phyloP scores from a whole-genome alignment of 2,888 invertebrate species.

The Tetrapedia diversipes region DNA sequence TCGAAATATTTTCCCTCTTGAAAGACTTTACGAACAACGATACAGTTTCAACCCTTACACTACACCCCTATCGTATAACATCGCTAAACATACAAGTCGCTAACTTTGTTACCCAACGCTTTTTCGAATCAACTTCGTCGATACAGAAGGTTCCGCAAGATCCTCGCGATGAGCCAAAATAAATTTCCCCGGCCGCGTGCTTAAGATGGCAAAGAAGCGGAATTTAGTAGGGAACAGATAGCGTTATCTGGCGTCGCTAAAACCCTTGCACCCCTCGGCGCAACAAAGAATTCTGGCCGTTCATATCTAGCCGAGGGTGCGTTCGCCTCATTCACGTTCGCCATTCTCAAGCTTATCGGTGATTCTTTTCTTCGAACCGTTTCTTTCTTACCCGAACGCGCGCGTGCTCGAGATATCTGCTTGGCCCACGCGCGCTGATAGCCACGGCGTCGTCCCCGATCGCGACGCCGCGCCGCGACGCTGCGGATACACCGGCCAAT shows the following conservation, averaged over 20 bases:
- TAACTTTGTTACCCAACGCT: no score
- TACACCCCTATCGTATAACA: no score
- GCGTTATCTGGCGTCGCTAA: conserved; percentile 44
- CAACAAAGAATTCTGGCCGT: conserved; percentile 39
- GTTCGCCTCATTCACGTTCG: conserved; percentile 15
- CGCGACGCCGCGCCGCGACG: background rate
- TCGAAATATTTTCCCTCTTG: no score
- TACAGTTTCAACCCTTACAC: no score
- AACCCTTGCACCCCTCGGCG: conserved; percentile 29
- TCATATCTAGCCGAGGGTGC: conserved; percentile 3
- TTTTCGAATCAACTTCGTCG: background rate
- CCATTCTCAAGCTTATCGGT: conserved; percentile 54
- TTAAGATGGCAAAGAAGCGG: conserved; percentile 38
- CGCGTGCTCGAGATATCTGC: conserved; percentile 24
- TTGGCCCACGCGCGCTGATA: conserved; percentile 27
- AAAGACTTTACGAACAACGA: no score
- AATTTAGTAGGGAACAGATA: conserved; percentile 29
- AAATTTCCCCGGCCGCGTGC: conserved; percentile 40
- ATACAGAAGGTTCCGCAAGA: background rate
- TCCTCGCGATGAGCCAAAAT: conserved; percentile 7
- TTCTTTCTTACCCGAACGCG: conserved; percentile 26
- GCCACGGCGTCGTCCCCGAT: conserved; percentile 21
- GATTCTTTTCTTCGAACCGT: conserved; percentile 33
- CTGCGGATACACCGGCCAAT: conserved; percentile 7
- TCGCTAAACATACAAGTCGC: no score